Base-by-base conservation (phyloP, 2,797 vertebrate genomes). In the Morus bassanus region DNA sequence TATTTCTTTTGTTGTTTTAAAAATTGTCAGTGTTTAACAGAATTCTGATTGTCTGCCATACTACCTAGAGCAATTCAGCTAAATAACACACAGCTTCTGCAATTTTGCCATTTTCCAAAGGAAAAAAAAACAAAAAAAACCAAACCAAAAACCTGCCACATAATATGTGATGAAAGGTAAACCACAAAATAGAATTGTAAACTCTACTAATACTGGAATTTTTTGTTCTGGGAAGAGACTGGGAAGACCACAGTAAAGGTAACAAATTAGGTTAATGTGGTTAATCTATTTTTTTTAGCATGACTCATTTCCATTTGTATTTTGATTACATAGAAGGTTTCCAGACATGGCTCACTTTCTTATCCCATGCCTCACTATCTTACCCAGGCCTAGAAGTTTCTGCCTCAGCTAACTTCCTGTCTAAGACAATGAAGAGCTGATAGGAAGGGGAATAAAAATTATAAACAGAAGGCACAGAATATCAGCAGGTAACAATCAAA, bases 1-100 rank as follows among this genome's bases (percentile, higher is more conserved):
- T 80, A 68, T 69, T 94, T 73, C 57, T 95, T 95, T 72, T 18
- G 12, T 87, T 93, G 31, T 88, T 72, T 82, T 85, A 76, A 69
- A 92, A 74, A 64, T 12, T 82, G 84, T 85, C 56, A 82, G 24
- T 43, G 43, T 91, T 93, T 91, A 91, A 85, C 41, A 89, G 92
- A 92, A 85, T 56, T 48, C 43, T 87, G 76, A 67, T 77, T 60
- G 56, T 74, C 72, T 80, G 35, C 75, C 81, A 53, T 64, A 65
- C 23, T 54, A 80, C 59, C 59, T 72, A 73, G 18, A 89, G 63
- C 25, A 51, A 82, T 64, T 30, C 30, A 48, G 24, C 35, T 64
- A 33, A 65, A 76, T 0, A 61, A 17, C 13, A n/a, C 25, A 22
- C 43, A 74, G 22, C 17, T 37, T 69, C 69, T 83, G 50, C 22